Evolutionary conservation across 2,113 vertebrate species (phyloP).

Genomic region (Phoenicopterus ruber): DNA sequence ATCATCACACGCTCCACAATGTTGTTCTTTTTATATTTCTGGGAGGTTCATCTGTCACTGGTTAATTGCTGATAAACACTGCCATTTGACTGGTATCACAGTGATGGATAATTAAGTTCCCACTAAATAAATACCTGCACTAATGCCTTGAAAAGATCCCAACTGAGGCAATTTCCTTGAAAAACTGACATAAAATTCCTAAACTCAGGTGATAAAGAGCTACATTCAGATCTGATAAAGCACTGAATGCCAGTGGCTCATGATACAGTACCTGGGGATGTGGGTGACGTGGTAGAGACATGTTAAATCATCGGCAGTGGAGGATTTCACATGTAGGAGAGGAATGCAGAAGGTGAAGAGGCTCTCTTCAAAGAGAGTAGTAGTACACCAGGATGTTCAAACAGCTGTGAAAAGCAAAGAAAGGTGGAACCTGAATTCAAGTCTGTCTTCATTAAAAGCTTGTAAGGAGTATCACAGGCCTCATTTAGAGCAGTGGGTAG

Average conservation of each 20-base stretch:
- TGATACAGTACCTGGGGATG: neutral
- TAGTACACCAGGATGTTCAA: neutral
- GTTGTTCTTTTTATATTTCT: slow-evolving; percentile 48
- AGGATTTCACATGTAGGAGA: neutral
- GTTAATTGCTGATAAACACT: slow-evolving; percentile 68
- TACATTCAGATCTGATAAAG: neutral
- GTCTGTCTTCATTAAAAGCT: neutral
- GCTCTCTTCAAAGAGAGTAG: neutral
- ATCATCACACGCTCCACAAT: neutral
- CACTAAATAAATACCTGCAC: slow-evolving; percentile 26
- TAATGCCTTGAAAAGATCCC: slow-evolving; percentile 34
- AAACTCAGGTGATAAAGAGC: neutral
- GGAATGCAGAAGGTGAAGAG: neutral
- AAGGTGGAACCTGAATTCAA: neutral
- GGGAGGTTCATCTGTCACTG: slow-evolving; percentile 32
- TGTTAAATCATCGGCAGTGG: neutral
- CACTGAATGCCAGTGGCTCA: neutral
- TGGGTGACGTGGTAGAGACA: neutral
- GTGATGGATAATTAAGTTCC: slow-evolving; percentile 53
- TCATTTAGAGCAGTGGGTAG: neutral
- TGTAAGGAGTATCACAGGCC: neutral
- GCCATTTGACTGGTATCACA: slow-evolving; percentile 51
- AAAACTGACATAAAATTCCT: neutral
- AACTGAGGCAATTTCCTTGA: neutral
- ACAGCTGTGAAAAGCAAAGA: neutral